These are phyloP conservation scores for Drosophila histrio DNA, from an alignment of 2,888 invertebrate species.

Conservation along the genomic window DNA sequence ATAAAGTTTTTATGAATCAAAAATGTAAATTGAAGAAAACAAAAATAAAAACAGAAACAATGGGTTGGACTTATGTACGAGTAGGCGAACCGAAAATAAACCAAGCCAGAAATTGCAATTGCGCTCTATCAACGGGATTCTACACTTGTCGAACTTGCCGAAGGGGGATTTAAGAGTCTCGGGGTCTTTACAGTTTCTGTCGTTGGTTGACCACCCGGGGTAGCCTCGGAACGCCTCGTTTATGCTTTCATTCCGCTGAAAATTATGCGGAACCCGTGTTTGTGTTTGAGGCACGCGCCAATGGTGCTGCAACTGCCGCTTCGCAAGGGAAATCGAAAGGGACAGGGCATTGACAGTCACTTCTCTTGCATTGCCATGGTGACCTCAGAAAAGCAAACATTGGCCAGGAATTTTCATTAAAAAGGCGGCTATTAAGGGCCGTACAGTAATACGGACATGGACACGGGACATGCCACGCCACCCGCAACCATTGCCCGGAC, in stretches of 20 bases:
- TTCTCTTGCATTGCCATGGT: constrained; percentile 64
- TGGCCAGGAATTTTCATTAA: constrained; percentile 77
- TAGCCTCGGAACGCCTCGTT: constrained; percentile 65
- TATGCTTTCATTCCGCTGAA: constrained; percentile 76
- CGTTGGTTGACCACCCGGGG: constrained; percentile 62
- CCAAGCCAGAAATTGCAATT: constrained; percentile 63
- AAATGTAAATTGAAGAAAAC: constrained; percentile 3
- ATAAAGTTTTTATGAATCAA: constrained; percentile 48
- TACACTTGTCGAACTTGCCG: constrained; percentile 19
- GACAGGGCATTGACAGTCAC: not conserved
- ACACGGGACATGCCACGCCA: constrained; percentile 18
- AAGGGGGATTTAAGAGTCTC: constrained; percentile 7
- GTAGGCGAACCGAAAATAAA: constrained; percentile 62
- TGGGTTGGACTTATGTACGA: constrained; percentile 32
- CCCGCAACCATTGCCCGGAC: constrained; percentile 32
- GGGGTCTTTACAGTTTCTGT: constrained; percentile 24
- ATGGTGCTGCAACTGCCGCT: constrained; percentile 32
- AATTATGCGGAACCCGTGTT: constrained; percentile 77
- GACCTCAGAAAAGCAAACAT: constrained; percentile 73
- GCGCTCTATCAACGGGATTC: constrained; percentile 7
- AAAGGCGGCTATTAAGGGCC: constrained; percentile 33
- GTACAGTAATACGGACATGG: constrained; percentile 3
- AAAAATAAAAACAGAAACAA: constrained; percentile 30
- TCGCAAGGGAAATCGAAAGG: not conserved
- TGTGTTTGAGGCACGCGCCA: constrained; percentile 72